A percentile compares a stretch with the other conserved stretches of the same genome.
These are phyloP conservation scores for Cichlasoma orientale DNA, from an alignment of 2,797 vertebrate genomes.

Conservation along the genomic window DNA sequence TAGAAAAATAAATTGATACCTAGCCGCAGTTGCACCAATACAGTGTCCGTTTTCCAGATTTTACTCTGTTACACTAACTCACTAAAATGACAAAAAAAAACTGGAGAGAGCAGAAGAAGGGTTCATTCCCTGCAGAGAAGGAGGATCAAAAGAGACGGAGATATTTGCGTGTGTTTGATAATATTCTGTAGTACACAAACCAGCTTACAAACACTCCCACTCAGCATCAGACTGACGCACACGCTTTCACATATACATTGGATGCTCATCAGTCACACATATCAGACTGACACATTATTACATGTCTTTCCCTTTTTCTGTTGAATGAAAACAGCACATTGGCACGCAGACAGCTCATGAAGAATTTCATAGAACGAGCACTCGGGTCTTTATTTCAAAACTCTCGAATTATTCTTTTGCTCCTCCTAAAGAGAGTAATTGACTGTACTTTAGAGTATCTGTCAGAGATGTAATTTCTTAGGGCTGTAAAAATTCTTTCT, in stretches of 20 bases:
- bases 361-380: neutral
- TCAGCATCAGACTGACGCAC: conserved; percentile 55
- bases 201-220: conserved; percentile 14
- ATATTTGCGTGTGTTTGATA: neutral
- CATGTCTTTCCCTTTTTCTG: conserved; percentile 1
- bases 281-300: neutral
- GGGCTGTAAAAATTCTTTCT: neutral
- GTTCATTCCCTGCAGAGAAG: neutral
- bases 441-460: neutral
- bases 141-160: conserved; percentile 10
- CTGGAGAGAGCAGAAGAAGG: neutral
- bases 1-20: neutral
- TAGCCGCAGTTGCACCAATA: neutral
- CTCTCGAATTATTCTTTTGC: neutral
- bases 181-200: conserved; percentile 27
- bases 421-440: neutral
- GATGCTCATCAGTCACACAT: conserved; percentile 29
- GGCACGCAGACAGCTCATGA: neutral
- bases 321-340: neutral
- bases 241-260: conserved; percentile 30
- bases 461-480: neutral
- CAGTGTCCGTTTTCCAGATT: neutral
- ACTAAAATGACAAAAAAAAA: neutral
- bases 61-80: neutral
- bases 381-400: neutral